Percentiles rank a stretch among this genome's conserved stretches.
These are phyloP conservation scores for Oxygymnocypris stewartii DNA, from an alignment of 2,113 vertebrate species.

Conservation along the genomic window DNA sequence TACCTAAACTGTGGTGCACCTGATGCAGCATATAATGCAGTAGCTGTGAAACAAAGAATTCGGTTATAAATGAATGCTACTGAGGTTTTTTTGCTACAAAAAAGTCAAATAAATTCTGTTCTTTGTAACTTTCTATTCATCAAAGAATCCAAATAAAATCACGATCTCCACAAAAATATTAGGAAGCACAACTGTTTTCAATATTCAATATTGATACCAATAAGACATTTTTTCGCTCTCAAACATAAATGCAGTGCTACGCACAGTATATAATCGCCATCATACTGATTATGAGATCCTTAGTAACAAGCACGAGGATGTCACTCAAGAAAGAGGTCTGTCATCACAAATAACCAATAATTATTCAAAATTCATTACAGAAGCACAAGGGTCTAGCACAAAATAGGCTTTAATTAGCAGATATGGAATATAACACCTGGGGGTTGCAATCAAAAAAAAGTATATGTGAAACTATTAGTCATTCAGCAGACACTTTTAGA, in stretches of 20 bases:
- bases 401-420: background rate
- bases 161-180: background rate
- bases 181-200: background rate
- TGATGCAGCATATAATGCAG: constrained; percentile 50
- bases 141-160: background rate
- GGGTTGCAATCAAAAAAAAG: background rate
- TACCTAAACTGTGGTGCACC: constrained; percentile 60
- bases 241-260: background rate
- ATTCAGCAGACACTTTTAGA: background rate
- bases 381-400: background rate
- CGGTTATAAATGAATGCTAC: background rate
- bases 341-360: constrained; percentile 11
- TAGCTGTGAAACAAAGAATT: constrained; percentile 61
- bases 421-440: background rate
- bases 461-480: background rate
- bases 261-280: constrained; percentile 20
- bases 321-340: constrained; percentile 39
- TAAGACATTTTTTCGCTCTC: background rate
- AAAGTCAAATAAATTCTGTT: background rate
- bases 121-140: background rate
- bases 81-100: too few relatives aligned
- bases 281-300: constrained; percentile 21
- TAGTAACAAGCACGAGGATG: constrained; percentile 17
- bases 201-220: background rate
- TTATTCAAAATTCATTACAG: background rate